phyloP scores from a whole-genome alignment of 2,888 invertebrate genomes.

The Nomada fabriciana region DNA sequence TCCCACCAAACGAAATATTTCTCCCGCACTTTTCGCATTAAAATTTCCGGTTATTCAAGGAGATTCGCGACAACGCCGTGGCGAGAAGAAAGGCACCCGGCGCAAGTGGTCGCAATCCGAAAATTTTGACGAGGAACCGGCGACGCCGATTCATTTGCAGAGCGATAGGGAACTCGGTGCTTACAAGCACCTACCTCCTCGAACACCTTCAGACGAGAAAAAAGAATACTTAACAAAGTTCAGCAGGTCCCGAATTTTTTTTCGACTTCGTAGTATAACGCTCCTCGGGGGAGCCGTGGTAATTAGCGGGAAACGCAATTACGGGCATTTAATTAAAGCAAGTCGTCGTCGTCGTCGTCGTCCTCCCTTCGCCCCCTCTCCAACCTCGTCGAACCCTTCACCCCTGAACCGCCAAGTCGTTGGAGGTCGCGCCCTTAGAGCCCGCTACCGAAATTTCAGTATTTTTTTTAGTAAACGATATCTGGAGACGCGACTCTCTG shows the following conservation, averaged over 20 bases:
- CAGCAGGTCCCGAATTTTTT: constrained; percentile 68
- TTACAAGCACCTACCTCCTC: constrained; percentile 60
- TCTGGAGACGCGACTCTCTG: constrained; percentile 56
- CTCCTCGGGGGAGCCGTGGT: constrained; percentile 68
- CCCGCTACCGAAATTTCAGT: constrained; percentile 66
- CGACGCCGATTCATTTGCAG: constrained; percentile 44
- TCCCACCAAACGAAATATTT: too few relatives aligned
- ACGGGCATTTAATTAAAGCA: constrained; percentile 81
- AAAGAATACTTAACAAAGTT: constrained; percentile 67
- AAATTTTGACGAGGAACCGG: constrained; percentile 26
- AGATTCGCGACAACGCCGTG: neutral
- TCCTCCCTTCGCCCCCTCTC: neutral
- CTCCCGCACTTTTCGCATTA: too few relatives aligned
- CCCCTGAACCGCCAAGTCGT: constrained; percentile 34
- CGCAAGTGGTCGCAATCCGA: constrained; percentile 1
- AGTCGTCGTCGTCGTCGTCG: constrained; percentile 72
- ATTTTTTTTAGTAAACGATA: constrained; percentile 66
- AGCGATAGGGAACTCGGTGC: constrained; percentile 45
- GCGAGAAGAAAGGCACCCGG: neutral
- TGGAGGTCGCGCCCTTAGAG: constrained; percentile 56
- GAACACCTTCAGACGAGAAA: constrained; percentile 72
- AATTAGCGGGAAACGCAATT: constrained; percentile 82
- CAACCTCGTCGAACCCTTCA: constrained; percentile 6
- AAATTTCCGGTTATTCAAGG: neutral
- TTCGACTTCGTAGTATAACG: constrained; percentile 62